Conservation (phyloP, 2,113 vertebrate genomes). For the Sorex araneus region DNA sequence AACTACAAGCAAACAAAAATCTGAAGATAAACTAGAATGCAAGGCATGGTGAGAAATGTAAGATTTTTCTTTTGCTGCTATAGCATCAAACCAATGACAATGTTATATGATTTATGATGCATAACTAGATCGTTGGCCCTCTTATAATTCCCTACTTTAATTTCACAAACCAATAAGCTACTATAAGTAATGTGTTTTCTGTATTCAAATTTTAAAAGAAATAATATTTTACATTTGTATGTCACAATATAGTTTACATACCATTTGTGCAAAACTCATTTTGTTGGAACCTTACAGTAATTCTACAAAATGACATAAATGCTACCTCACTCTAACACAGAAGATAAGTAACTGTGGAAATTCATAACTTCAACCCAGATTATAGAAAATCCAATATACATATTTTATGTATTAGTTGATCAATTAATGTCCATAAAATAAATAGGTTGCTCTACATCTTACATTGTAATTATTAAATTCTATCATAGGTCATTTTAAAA, state of each 20-base stretch:
- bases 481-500: no score
- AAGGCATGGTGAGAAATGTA: slow-evolving; percentile 7
- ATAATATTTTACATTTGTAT: slow-evolving; percentile 6
- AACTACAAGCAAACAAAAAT: no score
- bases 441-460: no score
- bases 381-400: neutral
- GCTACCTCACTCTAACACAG: neutral
- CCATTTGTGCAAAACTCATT: neutral
- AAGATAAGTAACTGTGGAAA: neutral
- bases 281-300: neutral
- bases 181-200: neutral
- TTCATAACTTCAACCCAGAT: neutral
- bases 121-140: neutral
- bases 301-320: slow-evolving; percentile 15
- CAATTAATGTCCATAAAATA: no score
- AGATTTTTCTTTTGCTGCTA: neutral
- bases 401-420: no score
- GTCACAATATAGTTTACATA: neutral
- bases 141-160: neutral
- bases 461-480: no score
- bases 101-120: neutral
- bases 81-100: neutral
- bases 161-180: slow-evolving; percentile 2
- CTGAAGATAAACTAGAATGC: no score
- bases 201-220: slow-evolving; percentile 26